phyloP scores from a whole-genome alignment of 2,797 vertebrate genomes.

The Micrastur ruficollis region DNA sequence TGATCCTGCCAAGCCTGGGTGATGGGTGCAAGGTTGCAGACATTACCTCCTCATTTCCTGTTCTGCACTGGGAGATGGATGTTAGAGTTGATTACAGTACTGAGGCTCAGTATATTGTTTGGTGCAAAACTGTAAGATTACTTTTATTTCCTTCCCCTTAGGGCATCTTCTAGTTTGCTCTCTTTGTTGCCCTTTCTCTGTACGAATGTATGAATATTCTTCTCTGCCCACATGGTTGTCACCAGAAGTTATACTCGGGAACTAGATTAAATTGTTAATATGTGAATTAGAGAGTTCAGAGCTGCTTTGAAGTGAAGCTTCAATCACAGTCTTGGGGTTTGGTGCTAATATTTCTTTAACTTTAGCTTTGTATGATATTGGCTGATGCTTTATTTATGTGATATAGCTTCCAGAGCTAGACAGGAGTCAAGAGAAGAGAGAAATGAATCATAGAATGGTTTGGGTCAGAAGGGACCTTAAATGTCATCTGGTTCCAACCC shows the following conservation, averaged over 20 bases:
- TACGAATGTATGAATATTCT: neutral
- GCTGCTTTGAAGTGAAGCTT: neutral
- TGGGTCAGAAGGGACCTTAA: no score
- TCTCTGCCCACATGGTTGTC: neutral
- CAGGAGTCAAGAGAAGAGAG: neutral
- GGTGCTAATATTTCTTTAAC: neutral
- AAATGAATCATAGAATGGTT: neutral
- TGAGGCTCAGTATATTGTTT: neutral
- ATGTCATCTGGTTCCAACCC: no score
- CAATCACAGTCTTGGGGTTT: neutral
- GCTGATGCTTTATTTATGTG: neutral
- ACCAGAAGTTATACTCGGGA: neutral
- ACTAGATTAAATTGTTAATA: neutral
- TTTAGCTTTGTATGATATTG: neutral
- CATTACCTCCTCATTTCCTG: neutral
- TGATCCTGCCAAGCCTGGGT: neutral
- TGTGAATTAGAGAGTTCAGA: neutral
- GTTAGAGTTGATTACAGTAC: neutral
- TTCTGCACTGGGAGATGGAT: rapidly evolving
- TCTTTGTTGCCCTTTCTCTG: neutral
- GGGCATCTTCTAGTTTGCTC: neutral
- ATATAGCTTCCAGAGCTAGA: neutral
- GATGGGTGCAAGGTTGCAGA: neutral
- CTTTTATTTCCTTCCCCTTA: neutral
- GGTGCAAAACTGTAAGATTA: neutral